Percentiles rank a stretch among this genome's conserved stretches.
These are phyloP conservation scores for Chiloscyllium plagiosum DNA, from an alignment of 2,113 vertebrate genomes.

Conservation along the genomic window DNA sequence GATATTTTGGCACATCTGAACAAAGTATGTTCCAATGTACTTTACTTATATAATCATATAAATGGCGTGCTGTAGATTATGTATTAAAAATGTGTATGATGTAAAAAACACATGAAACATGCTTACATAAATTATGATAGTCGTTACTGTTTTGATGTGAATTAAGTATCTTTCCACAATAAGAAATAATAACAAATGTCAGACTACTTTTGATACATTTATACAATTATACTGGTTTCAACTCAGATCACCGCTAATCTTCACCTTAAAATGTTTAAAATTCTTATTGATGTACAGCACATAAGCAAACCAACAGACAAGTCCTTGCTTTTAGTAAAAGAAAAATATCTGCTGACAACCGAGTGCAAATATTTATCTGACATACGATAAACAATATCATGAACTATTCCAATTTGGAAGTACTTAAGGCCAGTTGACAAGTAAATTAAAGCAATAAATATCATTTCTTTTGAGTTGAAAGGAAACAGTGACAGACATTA, in stretches of 20 bases:
- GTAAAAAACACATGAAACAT: neutral
- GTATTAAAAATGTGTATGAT: neutral
- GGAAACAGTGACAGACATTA: neutral
- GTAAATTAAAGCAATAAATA: conserved; percentile 1
- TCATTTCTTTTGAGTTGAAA: neutral
- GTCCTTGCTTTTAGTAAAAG: neutral
- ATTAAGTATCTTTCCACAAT: neutral
- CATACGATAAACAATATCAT: neutral
- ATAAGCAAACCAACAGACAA: neutral
- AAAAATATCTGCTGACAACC: neutral
- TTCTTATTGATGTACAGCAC: neutral
- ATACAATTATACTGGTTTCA: neutral
- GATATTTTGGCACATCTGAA: neutral
- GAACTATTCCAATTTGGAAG: neutral
- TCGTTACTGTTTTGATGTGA: neutral
- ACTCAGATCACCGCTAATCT: neutral
- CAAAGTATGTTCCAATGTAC: neutral
- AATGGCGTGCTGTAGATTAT: neutral
- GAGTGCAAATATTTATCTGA: neutral
- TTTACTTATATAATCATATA: neutral
- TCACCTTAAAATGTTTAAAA: neutral
- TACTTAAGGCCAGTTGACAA: neutral
- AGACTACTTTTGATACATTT: neutral
- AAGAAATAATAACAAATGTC: neutral
- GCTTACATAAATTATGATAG: neutral